These are phyloP conservation scores for Xestia c-nigrum DNA, from an alignment of 2,888 invertebrate genomes.

Conservation along the genomic window DNA sequence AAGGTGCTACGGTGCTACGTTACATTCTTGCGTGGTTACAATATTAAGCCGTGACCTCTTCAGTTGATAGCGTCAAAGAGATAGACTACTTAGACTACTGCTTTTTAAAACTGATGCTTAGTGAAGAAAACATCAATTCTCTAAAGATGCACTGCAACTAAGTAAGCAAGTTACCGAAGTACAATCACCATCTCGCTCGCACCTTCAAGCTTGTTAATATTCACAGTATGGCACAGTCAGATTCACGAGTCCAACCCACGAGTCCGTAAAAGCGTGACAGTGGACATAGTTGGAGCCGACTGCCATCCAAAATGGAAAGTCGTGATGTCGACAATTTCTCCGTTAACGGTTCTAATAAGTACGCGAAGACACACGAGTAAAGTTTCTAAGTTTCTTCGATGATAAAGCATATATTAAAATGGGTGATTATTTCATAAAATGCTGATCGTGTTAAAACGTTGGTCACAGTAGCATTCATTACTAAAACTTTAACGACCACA, in stretches of 20 bases:
- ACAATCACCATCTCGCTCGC: not conserved
- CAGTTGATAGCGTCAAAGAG: not conserved
- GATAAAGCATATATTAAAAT: constrained; percentile 15
- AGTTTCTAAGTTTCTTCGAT: constrained; percentile 11
- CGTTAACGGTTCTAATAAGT: constrained; percentile 50
- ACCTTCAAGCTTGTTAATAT: constrained; percentile 39
- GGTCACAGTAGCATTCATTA: not conserved
- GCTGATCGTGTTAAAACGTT: not conserved
- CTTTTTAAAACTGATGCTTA: not conserved
- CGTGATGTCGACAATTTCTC: constrained; percentile 63
- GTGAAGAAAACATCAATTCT: not conserved
- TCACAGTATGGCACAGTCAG: constrained; percentile 29
- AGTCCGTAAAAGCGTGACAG: constrained; percentile 71
- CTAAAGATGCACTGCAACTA: not conserved
- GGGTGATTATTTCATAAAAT: constrained; percentile 1
- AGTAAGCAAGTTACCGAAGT: not conserved
- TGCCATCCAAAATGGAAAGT: constrained; percentile 68
- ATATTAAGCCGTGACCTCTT: not conserved
- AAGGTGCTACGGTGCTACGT: constrained; percentile 31
- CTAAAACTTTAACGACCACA: not conserved
- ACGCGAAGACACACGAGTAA: constrained; percentile 35
- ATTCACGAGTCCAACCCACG: constrained; percentile 58
- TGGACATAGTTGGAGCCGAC: constrained; percentile 51
- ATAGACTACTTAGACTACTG: not conserved
- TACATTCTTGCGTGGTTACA: not conserved